phyloP scores from a whole-genome alignment of 1,140 invertebrate species.

The Solenopsis fugax region DNA sequence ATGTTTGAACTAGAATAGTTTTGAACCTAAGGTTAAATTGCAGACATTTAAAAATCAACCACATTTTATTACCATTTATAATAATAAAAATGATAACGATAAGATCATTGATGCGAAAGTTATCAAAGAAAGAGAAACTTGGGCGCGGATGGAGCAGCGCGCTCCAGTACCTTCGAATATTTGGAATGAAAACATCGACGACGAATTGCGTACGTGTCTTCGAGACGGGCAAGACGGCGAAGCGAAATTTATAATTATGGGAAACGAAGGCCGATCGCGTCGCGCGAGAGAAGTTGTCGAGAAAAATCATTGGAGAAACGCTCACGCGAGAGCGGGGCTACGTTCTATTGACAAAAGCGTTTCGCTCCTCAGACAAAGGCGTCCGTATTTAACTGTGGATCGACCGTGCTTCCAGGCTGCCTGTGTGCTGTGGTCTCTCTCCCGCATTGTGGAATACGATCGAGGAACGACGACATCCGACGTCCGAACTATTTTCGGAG shows the following conservation, averaged over 20 bases:
- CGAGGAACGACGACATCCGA: background rate
- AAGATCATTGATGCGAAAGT: background rate
- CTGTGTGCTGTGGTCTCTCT: background rate
- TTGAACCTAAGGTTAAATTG: background rate
- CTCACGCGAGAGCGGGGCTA: background rate
- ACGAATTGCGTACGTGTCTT: background rate
- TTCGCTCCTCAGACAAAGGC: constrained; percentile 25
- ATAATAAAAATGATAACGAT: background rate
- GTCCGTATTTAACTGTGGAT: constrained; percentile 54
- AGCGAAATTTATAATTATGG: constrained; percentile 47
- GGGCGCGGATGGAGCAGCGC: background rate
- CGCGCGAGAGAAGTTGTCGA: background rate
- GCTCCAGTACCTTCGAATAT: background rate
- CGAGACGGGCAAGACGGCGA: background rate
- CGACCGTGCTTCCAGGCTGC: constrained; percentile 35
- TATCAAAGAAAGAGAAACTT: constrained; percentile 35
- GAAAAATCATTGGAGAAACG: constrained; percentile 14
- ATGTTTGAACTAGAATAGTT: background rate
- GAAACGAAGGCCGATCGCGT: constrained; percentile 26
- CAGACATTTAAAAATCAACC: background rate
- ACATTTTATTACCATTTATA: background rate
- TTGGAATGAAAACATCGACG: constrained; percentile 35
- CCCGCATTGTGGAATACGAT: constrained; percentile 19
- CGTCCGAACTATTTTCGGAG: constrained; percentile 46
- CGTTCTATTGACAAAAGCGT: constrained; percentile 9